These are phyloP conservation scores for Leptopilina syphax DNA, from an alignment of 2,888 invertebrate species.

Conservation along the genomic window DNA sequence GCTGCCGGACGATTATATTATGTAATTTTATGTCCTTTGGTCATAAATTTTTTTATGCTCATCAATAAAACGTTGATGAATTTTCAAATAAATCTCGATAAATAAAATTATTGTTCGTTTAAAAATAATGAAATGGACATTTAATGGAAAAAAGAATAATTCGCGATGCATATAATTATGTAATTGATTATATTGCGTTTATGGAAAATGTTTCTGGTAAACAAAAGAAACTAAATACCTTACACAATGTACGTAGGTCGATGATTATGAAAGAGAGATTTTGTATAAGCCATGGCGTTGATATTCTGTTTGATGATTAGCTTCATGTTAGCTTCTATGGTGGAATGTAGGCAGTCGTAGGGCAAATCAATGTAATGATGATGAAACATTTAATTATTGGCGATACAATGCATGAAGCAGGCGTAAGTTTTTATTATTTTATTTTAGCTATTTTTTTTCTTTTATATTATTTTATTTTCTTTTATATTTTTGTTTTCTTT, in stretches of 20 bases:
- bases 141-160: neutral
- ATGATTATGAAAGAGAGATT: slow-evolving; percentile 17
- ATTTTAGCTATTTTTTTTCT: neutral
- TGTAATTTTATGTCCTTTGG: no score
- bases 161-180: slow-evolving; percentile 7
- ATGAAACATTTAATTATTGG: slow-evolving; percentile 27
- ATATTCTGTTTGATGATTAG: neutral
- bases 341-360: slow-evolving; percentile 32
- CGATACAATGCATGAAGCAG: neutral
- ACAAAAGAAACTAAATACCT: neutral
- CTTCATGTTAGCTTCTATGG: neutral
- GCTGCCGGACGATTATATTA: no score
- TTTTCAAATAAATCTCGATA: no score
- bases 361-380: slow-evolving; percentile 16
- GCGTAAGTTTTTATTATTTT: neutral
- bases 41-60: no score
- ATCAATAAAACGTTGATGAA: no score
- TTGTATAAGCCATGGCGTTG: neutral
- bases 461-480: neutral
- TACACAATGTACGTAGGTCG: slow-evolving; percentile 4
- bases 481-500: neutral
- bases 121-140: no score
- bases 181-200: neutral
- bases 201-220: neutral
- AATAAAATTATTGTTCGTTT: no score